A percentile compares a stretch with the other conserved stretches of the same genome.
phyloP scores from a whole-genome alignment of 2,888 invertebrate genomes.

The Bruchidius siliquastri region DNA sequence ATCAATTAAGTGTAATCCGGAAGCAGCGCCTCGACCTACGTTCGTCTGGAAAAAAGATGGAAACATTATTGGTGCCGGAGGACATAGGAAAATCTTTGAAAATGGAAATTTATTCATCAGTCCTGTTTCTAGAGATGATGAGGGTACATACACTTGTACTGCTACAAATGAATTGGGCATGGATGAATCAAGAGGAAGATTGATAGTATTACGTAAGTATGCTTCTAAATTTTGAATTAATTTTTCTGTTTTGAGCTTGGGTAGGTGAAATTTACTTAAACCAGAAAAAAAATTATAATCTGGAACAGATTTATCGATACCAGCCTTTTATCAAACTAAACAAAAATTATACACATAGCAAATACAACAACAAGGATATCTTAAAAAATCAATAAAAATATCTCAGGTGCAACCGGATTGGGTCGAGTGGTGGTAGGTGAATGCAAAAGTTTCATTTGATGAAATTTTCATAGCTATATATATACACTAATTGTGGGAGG shows the following conservation, averaged over 20 bases:
- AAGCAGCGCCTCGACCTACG: conserved; percentile 86
- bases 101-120: conserved; percentile 83
- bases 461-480: too few species aligned
- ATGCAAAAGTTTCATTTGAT: too few species aligned
- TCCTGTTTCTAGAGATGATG: conserved; percentile 81
- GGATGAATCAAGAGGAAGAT: conserved; percentile 78
- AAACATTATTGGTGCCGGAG: conserved; percentile 71
- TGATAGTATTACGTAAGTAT: conserved; percentile 75
- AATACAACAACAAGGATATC: too few species aligned
- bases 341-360: too few species aligned
- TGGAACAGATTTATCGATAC: too few species aligned
- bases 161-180: conserved; percentile 81
- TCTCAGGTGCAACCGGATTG: too few species aligned
- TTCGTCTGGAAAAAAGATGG: conserved; percentile 90
- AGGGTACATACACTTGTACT: conserved; percentile 79
- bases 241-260: not conserved
- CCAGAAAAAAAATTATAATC: too few species aligned
- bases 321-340: too few species aligned
- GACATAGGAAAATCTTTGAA: conserved; percentile 74
- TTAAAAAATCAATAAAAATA: too few species aligned
- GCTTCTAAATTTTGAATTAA: too few species aligned
- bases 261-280: not conserved
- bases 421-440: too few species aligned
- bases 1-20: conserved; percentile 86
- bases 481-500: too few species aligned